These are phyloP conservation scores for Andrena hattorfiana DNA, from an alignment of 2,888 invertebrate species.

Conservation along the genomic window DNA sequence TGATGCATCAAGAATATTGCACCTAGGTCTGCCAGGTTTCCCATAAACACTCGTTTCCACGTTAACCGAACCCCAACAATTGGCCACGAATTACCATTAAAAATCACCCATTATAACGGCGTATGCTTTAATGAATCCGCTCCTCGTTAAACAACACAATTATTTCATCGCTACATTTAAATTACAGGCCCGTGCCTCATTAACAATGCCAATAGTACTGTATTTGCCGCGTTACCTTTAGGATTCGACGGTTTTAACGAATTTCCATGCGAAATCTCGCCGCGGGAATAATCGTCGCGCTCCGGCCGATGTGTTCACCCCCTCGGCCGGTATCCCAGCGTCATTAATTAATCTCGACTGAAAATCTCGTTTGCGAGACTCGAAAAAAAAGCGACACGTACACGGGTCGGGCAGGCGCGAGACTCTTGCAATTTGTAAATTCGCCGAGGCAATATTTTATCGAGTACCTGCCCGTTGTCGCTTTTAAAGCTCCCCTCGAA, in stretches of 20 bases:
- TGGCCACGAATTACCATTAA: slow-evolving; percentile 19
- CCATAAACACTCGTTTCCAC: background rate
- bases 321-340: background rate
- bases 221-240: slow-evolving; percentile 10
- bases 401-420: background rate
- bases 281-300: slow-evolving; percentile 1
- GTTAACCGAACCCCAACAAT: background rate
- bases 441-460: background rate
- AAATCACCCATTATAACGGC: slow-evolving; percentile 8
- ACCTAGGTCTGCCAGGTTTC: background rate
- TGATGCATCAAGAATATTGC: background rate
- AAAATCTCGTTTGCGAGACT: background rate
- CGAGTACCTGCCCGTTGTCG: too few relatives aligned
- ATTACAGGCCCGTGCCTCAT: background rate
- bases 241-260: background rate
- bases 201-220: slow-evolving; percentile 18
- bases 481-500: too few relatives aligned
- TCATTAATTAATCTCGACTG: slow-evolving; percentile 17
- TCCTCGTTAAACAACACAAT: slow-evolving; percentile 27
- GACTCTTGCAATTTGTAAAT: background rate
- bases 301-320: background rate
- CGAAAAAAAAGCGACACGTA: background rate
- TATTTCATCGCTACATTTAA: slow-evolving; percentile 30
- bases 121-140: slow-evolving; percentile 1
- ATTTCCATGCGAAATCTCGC: background rate